Evolutionary conservation across 2,888 invertebrate genomes (phyloP).

Genomic region (Acanthosepion lycidas): DNA sequence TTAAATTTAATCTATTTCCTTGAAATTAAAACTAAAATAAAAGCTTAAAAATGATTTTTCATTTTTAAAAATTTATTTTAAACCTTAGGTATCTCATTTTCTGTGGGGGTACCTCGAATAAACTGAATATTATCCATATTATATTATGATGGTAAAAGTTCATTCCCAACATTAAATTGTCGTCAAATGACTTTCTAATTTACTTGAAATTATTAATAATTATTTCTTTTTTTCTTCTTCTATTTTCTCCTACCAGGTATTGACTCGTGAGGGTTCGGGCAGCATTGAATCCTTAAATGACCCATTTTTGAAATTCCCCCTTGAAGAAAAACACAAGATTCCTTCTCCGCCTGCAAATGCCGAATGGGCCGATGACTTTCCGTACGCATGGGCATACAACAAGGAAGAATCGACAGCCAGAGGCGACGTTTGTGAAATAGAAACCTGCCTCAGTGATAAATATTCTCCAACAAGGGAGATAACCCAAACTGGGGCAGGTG

Average conservation of each 20-base stretch:
- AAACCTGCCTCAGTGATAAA: slow-evolving; percentile 37
- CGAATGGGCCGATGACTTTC: slow-evolving; percentile 52
- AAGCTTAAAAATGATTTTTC: no score
- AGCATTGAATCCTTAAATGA: slow-evolving; percentile 50
- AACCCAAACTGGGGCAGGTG: not conserved
- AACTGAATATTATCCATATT: no score
- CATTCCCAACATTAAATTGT: no score
- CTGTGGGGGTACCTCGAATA: no score
- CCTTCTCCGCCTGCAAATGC: slow-evolving; percentile 52
- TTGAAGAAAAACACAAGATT: slow-evolving; percentile 48
- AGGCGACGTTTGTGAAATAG: slow-evolving; percentile 41
- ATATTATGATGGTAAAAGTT: no score
- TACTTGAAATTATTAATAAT: not conserved
- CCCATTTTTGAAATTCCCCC: slow-evolving; percentile 47
- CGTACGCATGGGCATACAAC: slow-evolving; percentile 55
- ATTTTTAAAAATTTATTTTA: no score
- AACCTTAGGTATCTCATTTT: no score
- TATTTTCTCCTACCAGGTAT: slow-evolving; percentile 43
- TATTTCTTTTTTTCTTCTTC: not conserved
- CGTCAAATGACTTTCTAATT: not conserved
- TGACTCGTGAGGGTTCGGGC: slow-evolving; percentile 47
- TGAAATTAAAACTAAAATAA: no score
- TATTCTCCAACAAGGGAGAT: slow-evolving; percentile 36
- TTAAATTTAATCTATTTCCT: no score
- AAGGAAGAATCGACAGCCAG: slow-evolving; percentile 49